phyloP scores from a whole-genome alignment of 2,113 vertebrate species.

The Xenopus laevis region DNA sequence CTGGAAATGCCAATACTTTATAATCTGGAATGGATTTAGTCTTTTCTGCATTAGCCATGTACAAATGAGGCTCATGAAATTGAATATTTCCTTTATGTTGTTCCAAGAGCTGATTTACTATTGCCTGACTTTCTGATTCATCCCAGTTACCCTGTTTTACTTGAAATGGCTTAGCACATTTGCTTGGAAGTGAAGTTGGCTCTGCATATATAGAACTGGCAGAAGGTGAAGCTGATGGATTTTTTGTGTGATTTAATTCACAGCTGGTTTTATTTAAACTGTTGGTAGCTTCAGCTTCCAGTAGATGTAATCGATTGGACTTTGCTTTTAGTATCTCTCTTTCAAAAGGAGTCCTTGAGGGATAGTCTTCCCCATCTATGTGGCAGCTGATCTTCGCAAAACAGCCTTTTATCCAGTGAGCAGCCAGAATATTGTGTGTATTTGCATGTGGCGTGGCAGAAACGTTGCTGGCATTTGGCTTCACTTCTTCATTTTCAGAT shows the following conservation, averaged over 20 bases:
- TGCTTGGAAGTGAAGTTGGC: constrained; percentile 48
- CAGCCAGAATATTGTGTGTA: constrained; percentile 53
- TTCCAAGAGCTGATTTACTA: constrained; percentile 65
- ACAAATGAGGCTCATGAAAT: constrained; percentile 72
- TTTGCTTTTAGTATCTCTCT: constrained; percentile 23
- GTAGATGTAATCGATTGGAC: neutral
- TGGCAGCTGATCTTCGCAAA: constrained; percentile 45
- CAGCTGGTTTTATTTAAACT: constrained; percentile 6
- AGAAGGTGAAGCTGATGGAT: constrained; percentile 5
- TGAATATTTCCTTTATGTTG: constrained; percentile 56
- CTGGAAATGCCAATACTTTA: constrained; percentile 78
- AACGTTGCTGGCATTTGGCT: constrained; percentile 49
- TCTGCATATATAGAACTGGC: constrained; percentile 1
- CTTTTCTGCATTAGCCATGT: constrained; percentile 59
- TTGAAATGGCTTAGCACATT: constrained; percentile 1
- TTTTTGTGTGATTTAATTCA: constrained; percentile 38
- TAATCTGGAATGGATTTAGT: constrained; percentile 74
- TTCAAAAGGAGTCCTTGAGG: neutral
- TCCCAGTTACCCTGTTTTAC: constrained; percentile 11
- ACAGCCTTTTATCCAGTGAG: constrained; percentile 24
- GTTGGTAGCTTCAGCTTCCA: constrained; percentile 6
- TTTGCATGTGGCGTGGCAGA: constrained; percentile 28
- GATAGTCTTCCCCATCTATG: neutral
- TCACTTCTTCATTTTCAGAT: constrained; percentile 51
- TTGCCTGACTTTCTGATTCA: constrained; percentile 34